phyloP scores from a whole-genome alignment of 1,140 invertebrate genomes.

The Heliconius nattereri region DNA sequence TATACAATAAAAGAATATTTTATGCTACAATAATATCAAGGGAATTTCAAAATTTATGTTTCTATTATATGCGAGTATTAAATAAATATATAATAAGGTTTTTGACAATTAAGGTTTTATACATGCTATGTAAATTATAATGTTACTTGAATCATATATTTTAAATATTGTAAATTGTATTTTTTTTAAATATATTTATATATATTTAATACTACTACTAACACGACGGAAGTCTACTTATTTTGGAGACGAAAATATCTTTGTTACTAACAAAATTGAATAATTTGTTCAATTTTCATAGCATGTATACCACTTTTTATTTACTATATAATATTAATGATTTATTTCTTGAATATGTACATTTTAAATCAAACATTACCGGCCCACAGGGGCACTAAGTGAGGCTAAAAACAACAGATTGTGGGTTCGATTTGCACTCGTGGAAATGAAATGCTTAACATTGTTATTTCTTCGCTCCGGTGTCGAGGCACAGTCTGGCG shows the following conservation, averaged over 20 bases:
- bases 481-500: too few species aligned
- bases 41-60: not conserved
- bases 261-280: not conserved
- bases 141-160: not conserved
- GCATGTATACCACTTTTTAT: not conserved
- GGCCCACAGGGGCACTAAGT: too few species aligned
- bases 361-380: not conserved
- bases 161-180: too few species aligned
- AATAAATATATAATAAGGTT: not conserved
- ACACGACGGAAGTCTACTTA: too few species aligned
- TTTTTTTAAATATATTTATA: too few species aligned
- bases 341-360: not conserved
- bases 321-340: not conserved
- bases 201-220: too few species aligned
- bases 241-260: too few species aligned
- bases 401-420: too few species aligned
- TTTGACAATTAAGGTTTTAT: not conserved
- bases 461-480: too few species aligned
- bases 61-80: not conserved
- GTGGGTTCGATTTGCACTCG: too few species aligned
- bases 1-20: not conserved
- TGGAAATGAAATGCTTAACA: too few species aligned
- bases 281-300: not conserved
- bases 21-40: conserved; percentile 5
- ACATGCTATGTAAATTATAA: not conserved